phyloP scores from a whole-genome alignment of 2,888 invertebrate species.

The Timema cristinae region DNA sequence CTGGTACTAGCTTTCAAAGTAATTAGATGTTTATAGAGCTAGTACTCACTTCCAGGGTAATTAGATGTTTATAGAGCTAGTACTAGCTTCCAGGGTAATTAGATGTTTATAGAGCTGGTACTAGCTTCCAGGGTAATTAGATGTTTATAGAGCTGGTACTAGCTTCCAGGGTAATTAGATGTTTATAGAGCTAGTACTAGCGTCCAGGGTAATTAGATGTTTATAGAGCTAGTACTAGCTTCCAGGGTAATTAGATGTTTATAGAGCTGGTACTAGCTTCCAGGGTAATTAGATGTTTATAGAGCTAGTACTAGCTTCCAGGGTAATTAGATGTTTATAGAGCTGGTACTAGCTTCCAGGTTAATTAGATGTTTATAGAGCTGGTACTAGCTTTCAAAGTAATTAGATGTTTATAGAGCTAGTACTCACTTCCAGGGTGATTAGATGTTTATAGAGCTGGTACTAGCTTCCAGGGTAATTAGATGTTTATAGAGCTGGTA shows the following conservation, averaged over 20 bases:
- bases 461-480: constrained; percentile 52
- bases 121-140: constrained; percentile 53
- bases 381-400: not conserved
- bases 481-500: not conserved
- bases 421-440: constrained; percentile 59
- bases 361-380: constrained; percentile 35
- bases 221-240: not conserved
- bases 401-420: no score
- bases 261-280: no score
- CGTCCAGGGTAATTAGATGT: constrained; percentile 47
- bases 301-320: not conserved
- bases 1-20: not conserved
- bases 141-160: not conserved
- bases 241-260: no score
- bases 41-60: constrained; percentile 59
- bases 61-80: not conserved
- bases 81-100: not conserved
- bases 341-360: no score
- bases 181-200: no score
- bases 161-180: no score
- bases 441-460: not conserved
- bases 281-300: constrained; percentile 42
- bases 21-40: no score
- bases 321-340: no score
- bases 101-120: no score